Percentiles rank a stretch among this genome's conserved stretches.
These are phyloP conservation scores for Mythimna ferrago DNA, from an alignment of 2,888 invertebrate genomes.

Conservation along the genomic window DNA sequence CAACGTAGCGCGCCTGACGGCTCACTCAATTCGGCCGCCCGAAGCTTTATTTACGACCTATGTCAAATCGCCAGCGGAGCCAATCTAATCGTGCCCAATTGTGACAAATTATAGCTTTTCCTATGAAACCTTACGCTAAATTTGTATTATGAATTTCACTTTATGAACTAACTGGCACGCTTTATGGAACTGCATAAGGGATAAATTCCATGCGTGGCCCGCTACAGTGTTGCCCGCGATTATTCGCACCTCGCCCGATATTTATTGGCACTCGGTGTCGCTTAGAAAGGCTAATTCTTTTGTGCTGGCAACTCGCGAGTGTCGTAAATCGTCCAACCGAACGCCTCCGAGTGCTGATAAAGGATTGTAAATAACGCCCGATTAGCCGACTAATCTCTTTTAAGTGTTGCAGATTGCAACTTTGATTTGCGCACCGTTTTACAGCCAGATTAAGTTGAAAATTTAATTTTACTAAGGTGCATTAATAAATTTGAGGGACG, in stretches of 20 bases:
- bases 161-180: slow-evolving; percentile 68
- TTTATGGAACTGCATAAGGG: slow-evolving; percentile 79
- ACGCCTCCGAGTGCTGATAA: slow-evolving; percentile 84
- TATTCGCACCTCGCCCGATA: slow-evolving; percentile 83
- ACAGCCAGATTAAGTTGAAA: slow-evolving; percentile 76
- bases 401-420: slow-evolving; percentile 81
- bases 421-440: slow-evolving; percentile 80
- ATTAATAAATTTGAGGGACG: slow-evolving; percentile 60
- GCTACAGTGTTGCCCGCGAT: slow-evolving; percentile 86
- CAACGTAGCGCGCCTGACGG: slow-evolving; percentile 69
- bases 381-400: slow-evolving; percentile 84
- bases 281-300: slow-evolving; percentile 86
- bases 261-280: slow-evolving; percentile 89
- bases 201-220: slow-evolving; percentile 71
- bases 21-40: slow-evolving; percentile 81
- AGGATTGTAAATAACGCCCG: slow-evolving; percentile 87
- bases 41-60: slow-evolving; percentile 88
- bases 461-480: slow-evolving; percentile 61
- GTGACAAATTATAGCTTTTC: slow-evolving; percentile 90
- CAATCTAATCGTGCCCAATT: slow-evolving; percentile 90
- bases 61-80: slow-evolving; percentile 89
- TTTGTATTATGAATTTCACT: slow-evolving; percentile 85
- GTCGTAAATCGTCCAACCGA: slow-evolving; percentile 83
- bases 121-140: slow-evolving; percentile 88
- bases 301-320: slow-evolving; percentile 78